Percentiles rank a stretch among this genome's conserved stretches.
Evolutionary conservation across 2,113 vertebrate species (phyloP).

Genomic region (Dasyprocta punctata): DNA sequence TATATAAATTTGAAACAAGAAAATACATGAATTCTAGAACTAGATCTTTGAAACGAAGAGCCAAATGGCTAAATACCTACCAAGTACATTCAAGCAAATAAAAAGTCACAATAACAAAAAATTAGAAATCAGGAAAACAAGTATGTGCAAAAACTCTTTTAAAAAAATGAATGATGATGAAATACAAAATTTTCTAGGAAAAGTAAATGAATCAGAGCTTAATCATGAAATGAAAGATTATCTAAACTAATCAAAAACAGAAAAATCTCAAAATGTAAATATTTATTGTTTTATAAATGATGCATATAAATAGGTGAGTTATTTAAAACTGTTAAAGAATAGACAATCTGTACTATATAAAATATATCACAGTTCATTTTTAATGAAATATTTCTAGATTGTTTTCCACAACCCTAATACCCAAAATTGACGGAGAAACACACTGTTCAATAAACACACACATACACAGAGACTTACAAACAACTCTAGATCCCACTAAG

Average conservation of each 20-base stretch:
- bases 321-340: conserved; percentile 11
- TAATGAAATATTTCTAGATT: conserved; percentile 5
- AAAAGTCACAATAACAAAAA: background rate
- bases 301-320: background rate
- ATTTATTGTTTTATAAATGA: conserved; percentile 40
- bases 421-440: background rate
- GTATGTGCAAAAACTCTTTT: background rate
- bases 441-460: background rate
- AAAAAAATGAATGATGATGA: background rate
- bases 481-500: background rate
- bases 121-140: background rate
- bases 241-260: background rate
- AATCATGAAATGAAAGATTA: conserved; percentile 16
- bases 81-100: background rate
- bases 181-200: background rate
- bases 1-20: conserved; percentile 18
- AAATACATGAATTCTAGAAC: conserved; percentile 42
- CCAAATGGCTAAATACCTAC: background rate
- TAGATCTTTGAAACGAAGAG: background rate
- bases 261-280: conserved; percentile 45
- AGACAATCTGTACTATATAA: background rate
- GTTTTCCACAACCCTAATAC: background rate
- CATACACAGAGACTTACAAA: background rate
- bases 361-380: background rate
- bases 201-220: conserved; percentile 49